Base-by-base conservation (phyloP, 2,888 invertebrate species). In the Monoplex corrugatus region DNA sequence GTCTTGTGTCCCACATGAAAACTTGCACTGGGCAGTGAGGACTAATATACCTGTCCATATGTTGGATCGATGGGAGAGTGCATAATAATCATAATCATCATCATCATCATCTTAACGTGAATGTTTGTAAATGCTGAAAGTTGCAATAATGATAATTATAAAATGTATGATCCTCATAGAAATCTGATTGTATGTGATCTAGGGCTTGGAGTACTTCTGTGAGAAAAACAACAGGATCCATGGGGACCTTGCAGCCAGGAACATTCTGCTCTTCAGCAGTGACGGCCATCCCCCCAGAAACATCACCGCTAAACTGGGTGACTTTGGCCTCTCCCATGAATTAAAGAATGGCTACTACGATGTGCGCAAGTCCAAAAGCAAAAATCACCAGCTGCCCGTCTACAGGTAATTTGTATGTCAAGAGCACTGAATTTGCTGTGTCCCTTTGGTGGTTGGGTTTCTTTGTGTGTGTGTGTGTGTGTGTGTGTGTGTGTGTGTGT, bases 181-280 rank as follows among this genome's bases (percentile, higher is more conserved):
- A n/a, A n/a, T n/a, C n/a, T n/a, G n/a, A n/a, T n/a, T n/a, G n/a
- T n/a, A n/a, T 75, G 32, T 0, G 1, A 23, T 23, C 40, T 43
- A 82, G 82, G 82, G 82, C 28, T 45, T 82, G 82, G 10, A 82
- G 82, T 82, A 82, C 82, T n/a, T 45, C 82, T 82, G 82, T n/a
- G n/a, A 82, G 82, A 45, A 40, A 10, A 1, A 57, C 35, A 35
- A 50, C 6, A 32, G 32, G 35, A 28, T 84, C 5, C 84, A 84
- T 28, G 84, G 57, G 16, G 84, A 84, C 84, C 57, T 84, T 35
- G 84, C 84, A 38, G 84, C 84, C 2, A 50, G 84, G 5, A 84
- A 84, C 35, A 57, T 84, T 19, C 32, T 84, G 23, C 84, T 84
- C 2, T 84, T 84, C 57, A 84, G 50, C 38, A 16, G 50, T 0